Evolutionary conservation across 2,113 vertebrate genomes (phyloP), one percentile per base, ranked within the genome.

Genomic region (Hyaena hyaena): DNA sequence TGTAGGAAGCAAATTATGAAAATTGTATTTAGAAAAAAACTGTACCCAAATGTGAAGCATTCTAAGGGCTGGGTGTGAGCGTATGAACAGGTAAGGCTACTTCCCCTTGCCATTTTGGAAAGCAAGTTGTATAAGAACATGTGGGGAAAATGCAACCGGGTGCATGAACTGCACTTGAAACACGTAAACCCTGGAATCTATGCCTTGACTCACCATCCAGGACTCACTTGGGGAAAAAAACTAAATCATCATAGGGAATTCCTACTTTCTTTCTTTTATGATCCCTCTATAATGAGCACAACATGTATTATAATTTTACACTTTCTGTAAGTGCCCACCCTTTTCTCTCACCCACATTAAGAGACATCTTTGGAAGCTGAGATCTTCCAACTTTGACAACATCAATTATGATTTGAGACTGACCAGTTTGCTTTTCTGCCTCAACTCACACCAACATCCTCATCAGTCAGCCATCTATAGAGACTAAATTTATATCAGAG

Each of bases 81-180:
- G 45, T 73, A 28, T 58, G 7, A 65, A 66, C 17, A 87, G 35
- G 14, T 26, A 53, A 66, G 5, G 19, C 21, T 33, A 63, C 77
- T 33, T 66, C 69, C 50, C 45, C 10, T 6, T 68, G 19, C 43
- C 55, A 45, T 68, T 88, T 84, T n/a, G 65, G 16, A 61, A 84
- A 94, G 3, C n/a, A 65, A 48, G 33, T 7, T 50, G n/a, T 66
- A 23, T 39, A 17, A 71, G 43, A 80, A 6, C 1, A 58, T 28
- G 50, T 28, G 28, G n/a, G 15, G 17, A 0, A 85, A 39, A 50
- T 1, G 4, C 10, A 16, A 4, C 17, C 10, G 1, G 11, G 28
- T 24, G 23, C 23, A 58, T 2, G 14, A 53, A 73, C 26, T 79
- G 16, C 24, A 35, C 6, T 2, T 0, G 17, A 7, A 45, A 16